Evolutionary conservation across 2,113 vertebrate species (phyloP).

Genomic region (Tyrannus savana): DNA sequence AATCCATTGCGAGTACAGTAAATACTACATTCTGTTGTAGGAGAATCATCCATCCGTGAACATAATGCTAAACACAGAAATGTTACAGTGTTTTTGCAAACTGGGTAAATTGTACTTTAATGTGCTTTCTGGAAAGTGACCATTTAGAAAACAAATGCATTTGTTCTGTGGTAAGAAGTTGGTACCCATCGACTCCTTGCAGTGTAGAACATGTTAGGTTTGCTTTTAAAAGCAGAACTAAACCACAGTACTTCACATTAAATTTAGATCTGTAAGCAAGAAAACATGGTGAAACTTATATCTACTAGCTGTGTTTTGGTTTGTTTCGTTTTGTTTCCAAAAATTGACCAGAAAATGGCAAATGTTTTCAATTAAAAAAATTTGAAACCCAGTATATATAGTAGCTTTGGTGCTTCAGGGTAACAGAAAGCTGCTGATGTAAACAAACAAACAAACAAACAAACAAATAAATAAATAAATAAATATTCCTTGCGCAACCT

Average conservation of each 20-base stretch:
- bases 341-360: not conserved
- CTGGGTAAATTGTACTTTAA: constrained; percentile 5
- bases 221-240: not conserved
- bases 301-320: not conserved
- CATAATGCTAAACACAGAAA: constrained; percentile 11
- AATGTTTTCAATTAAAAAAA: not conserved
- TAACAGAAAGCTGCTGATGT: not conserved
- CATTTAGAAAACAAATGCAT: not conserved
- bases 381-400: not conserved
- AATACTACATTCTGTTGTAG: not conserved
- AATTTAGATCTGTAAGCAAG: not conserved
- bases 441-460: constrained; percentile 4
- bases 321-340: not conserved
- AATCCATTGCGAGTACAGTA: not conserved
- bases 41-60: not conserved
- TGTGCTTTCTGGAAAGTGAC: constrained; percentile 17
- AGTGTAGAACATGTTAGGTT: not conserved
- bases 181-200: not conserved
- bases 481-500: not conserved
- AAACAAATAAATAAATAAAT: not conserved
- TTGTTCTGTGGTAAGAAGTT: not conserved
- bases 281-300: constrained; percentile 2
- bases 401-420: not conserved
- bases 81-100: not conserved
- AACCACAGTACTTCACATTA: not conserved